Evolutionary conservation across 1,140 invertebrate genomes (phyloP), one percentile per base, ranked within the genome.

Genomic region (Diorhabda elongata): DNA sequence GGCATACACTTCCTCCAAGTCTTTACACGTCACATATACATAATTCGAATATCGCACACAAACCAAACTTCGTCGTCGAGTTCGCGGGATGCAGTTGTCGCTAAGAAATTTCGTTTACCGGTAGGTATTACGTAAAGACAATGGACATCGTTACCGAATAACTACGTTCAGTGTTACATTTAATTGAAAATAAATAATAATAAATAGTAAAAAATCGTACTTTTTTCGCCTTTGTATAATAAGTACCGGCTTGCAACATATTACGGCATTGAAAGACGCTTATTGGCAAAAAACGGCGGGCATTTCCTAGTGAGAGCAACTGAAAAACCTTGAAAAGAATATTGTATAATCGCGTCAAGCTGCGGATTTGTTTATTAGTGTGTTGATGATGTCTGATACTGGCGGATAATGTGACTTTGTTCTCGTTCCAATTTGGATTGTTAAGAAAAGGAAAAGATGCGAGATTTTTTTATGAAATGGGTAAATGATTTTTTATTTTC

Each of bases 291-390:
- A 52, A 52, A 8, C 47, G 47, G 47, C 47, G 47, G 47, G 47
- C 47, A 52, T 52, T 52, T 52, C 47, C 47, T 52, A 52, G 47
- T 52, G 47, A 52, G 47, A 52, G 47, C 47, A 52, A 52, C 47
- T 52, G 47, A 52, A 52, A 52, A 52, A 52, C 47, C 47, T 52
- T 52, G 47, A 52, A 52, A 52, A 52, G 6, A 52, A n/a, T 52
- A 52, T 52, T 52, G 47, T 52, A 52, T 52, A 52, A 52, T 52
- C 47, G 47, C 6, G n/a, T n/a, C 6, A n/a, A 52, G 47, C 47
- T 52, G 47, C 47, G n/a, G 47, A 52, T 52, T 52, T 52, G 47
- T 52, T 52, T 52, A 52, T 52, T 52, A 52, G 47, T 52, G 26
- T 26, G 26, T 26, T 26, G 26, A 26, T 26, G 47, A 52, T 52